Base-by-base conservation (phyloP, 2,113 vertebrate species). In the Erythrocercus mccallii region DNA sequence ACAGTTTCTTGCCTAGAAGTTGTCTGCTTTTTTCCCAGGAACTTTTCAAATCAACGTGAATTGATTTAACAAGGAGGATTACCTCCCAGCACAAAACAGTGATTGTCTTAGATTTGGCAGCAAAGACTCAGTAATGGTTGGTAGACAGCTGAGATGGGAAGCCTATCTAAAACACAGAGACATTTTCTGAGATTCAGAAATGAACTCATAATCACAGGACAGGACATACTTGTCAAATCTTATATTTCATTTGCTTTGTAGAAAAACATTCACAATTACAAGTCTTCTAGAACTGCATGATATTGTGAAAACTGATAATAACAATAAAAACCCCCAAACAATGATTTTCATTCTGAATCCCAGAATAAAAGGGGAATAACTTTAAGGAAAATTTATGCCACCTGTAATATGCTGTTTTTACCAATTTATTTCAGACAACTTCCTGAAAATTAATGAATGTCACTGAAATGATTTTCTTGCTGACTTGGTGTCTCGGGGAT, bases 381-480 rank as follows among this genome's bases (percentile, higher is more conserved):
- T 92, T 89, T 61, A 92, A 24, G 51, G 84, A 92, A 96, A 94
- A 95, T 92, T 60, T 91, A 93, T 84, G 89, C 44, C 30, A 50
- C 13, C 54, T 82, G 13, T 88, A 93, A 92, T 45, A 68, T 56
- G 7, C n/a, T 92, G 65, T 42, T 95, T 83, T 57, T 94, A 81
- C 94, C 62, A 96, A 95, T 92, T 94, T 90, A 74, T 12, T 96
- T 97, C 83, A 88, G 91, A 81, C 74, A 93, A 86, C 50, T 81
- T 90, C 66, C 77, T 90, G 78, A 97, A 97, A 97, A 94, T 96
- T 94, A 97, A 92, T 96, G 53, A 90, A 80, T 3, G n/a, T 70
- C 85, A 92, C 48, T 82, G 81, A 96, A 96, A 77, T 81, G 0
- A 94, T 95, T 96, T 96, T 92, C 92, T 71, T 97, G 68, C 86